Percentiles rank a stretch among this genome's conserved stretches.
Conservation (phyloP, 2,113 vertebrate species). For the Trinectes maculatus region DNA sequence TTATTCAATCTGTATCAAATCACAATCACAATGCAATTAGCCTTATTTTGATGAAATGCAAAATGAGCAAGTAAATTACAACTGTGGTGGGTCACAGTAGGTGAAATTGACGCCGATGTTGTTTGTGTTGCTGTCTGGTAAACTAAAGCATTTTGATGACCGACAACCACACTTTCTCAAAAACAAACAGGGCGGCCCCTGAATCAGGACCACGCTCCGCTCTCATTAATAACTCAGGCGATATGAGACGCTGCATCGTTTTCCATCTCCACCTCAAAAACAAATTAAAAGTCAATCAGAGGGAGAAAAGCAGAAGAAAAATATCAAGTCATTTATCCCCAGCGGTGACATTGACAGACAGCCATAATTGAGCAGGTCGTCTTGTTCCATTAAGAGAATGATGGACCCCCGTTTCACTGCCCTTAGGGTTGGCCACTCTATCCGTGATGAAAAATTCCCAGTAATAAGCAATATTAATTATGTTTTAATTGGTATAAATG, state of each 20-base stretch:
- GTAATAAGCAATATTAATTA: slow-evolving; percentile 84
- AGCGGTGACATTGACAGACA: slow-evolving; percentile 80
- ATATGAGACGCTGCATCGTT: slow-evolving; percentile 52
- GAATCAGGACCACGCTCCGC: slow-evolving; percentile 58
- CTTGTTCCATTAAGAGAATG: slow-evolving; percentile 74
- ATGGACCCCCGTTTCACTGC: slow-evolving; percentile 69
- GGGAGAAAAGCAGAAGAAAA: slow-evolving; percentile 50
- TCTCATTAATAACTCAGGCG: slow-evolving; percentile 72
- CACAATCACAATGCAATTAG: slow-evolving; percentile 64
- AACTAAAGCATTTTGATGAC: slow-evolving; percentile 70
- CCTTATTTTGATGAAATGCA: slow-evolving; percentile 49
- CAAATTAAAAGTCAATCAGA: slow-evolving; percentile 78
- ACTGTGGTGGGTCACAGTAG: slow-evolving; percentile 64
- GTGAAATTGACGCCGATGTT: slow-evolving; percentile 67
- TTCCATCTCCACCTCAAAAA: slow-evolving; percentile 55
- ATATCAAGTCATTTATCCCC: slow-evolving; percentile 70
- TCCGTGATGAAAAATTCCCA: slow-evolving; percentile 78
- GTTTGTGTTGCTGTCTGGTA: slow-evolving; percentile 66
- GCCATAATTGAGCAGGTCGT: slow-evolving; percentile 77
- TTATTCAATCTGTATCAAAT: slow-evolving; percentile 49
- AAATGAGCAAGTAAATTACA: slow-evolving; percentile 60
- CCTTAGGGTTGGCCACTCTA: slow-evolving; percentile 64
- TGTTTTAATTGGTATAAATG: slow-evolving; percentile 84
- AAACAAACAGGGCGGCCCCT: slow-evolving; percentile 69
- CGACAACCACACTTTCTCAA: slow-evolving; percentile 50